Evolutionary conservation across 2,888 invertebrate genomes (phyloP).

Genomic region (Rhodophaea formosa): DNA sequence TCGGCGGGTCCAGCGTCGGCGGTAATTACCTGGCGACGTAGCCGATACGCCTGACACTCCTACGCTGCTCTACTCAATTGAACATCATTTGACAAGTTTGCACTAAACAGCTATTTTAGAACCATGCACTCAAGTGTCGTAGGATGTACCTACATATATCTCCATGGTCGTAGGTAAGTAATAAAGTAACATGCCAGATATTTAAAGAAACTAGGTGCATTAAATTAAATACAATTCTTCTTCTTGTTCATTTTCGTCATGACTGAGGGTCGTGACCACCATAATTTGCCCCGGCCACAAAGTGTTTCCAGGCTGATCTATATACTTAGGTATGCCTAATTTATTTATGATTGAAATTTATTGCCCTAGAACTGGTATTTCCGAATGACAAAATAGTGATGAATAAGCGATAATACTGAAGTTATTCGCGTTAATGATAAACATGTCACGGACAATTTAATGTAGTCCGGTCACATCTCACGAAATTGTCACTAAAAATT

Average conservation of each 20-base stretch:
- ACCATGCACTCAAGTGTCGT: constrained; percentile 40
- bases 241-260: too few relatives aligned
- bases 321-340: too few relatives aligned
- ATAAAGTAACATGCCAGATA: too few relatives aligned
- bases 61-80: constrained; percentile 53
- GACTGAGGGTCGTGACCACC: too few relatives aligned
- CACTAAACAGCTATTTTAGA: constrained; percentile 50
- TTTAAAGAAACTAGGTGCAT: too few relatives aligned
- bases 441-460: constrained; percentile 17
- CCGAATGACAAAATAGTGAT: background rate
- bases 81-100: constrained; percentile 60
- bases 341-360: background rate
- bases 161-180: too few relatives aligned
- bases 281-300: too few relatives aligned
- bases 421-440: constrained; percentile 13
- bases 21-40: constrained; percentile 67
- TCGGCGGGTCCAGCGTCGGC: constrained; percentile 58
- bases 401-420: background rate
- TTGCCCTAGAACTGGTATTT: background rate
- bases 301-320: too few relatives aligned
- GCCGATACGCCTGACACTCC: constrained; percentile 43
- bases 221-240: too few relatives aligned
- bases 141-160: too few relatives aligned
- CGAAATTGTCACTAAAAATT: constrained; percentile 42
- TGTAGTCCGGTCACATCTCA: constrained; percentile 25